Evolutionary conservation across 2,113 vertebrate species (phyloP).

Genomic region (Leucoraja erinaceus): DNA sequence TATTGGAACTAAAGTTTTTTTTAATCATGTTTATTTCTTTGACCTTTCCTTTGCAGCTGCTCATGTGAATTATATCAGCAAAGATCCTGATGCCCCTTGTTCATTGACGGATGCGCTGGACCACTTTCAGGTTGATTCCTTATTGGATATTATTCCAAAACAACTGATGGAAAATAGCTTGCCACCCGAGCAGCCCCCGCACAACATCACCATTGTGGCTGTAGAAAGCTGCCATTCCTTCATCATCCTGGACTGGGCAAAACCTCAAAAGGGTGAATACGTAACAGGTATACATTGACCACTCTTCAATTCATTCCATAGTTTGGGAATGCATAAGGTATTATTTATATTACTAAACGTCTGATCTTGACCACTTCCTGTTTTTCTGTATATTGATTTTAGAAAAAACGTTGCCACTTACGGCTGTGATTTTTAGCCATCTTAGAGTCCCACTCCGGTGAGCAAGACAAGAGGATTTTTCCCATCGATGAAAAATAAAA

Average conservation of each 20-base stretch:
- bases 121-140: constrained; percentile 85
- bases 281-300: constrained; percentile 75
- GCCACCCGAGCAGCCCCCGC: constrained; percentile 70
- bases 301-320: background rate
- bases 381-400: no score
- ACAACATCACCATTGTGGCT: constrained; percentile 88
- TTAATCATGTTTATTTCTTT: background rate
- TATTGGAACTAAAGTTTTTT: background rate
- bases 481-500: no score
- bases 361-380: no score
- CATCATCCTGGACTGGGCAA: constrained; percentile 91
- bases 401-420: no score
- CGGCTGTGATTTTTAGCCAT: no score
- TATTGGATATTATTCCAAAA: constrained; percentile 74
- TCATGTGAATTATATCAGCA: constrained; percentile 89
- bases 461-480: no score
- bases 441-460: no score
- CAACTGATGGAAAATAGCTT: constrained; percentile 54
- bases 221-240: constrained; percentile 97
- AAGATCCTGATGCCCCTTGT: constrained; percentile 81
- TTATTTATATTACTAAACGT: no score
- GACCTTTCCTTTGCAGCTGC: constrained; percentile 64
- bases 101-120: constrained; percentile 93
- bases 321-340: no score
- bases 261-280: constrained; percentile 73